Conservation (phyloP, 2,888 invertebrate species). For the Bruchidius siliquastri region DNA sequence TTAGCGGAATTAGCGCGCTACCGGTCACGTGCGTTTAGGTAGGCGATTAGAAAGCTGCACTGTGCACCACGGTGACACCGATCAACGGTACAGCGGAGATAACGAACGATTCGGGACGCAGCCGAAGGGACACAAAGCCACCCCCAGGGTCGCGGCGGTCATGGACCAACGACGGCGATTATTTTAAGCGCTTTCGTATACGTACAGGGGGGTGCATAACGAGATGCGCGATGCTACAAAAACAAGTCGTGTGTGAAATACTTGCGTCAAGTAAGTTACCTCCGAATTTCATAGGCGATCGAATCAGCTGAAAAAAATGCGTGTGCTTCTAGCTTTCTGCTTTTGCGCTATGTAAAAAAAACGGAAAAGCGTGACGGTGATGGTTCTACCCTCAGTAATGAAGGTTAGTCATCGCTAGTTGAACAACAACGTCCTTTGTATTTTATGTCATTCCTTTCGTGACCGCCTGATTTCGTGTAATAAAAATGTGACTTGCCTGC, state of each 20-base stretch:
- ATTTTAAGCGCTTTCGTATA: not conserved
- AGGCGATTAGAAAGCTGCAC: conserved; percentile 13
- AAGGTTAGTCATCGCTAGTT: too few species aligned
- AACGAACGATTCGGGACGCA: conserved; percentile 9
- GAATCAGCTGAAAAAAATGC: too few species aligned
- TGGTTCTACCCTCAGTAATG: too few species aligned
- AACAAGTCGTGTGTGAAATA: not conserved
- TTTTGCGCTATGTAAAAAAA: too few species aligned
- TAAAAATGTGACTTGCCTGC: too few species aligned
- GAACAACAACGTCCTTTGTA: too few species aligned
- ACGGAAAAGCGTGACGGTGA: too few species aligned
- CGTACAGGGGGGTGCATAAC: not conserved
- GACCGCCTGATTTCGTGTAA: too few species aligned
- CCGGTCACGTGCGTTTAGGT: conserved; percentile 20
- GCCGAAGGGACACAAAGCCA: not conserved
- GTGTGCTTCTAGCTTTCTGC: too few species aligned
- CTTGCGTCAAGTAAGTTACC: too few species aligned
- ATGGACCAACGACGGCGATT: not conserved
- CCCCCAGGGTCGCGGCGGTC: not conserved
- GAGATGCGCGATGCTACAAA: not conserved
- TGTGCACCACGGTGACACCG: conserved; percentile 19
- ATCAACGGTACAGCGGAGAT: conserved; percentile 18
- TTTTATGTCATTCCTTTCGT: too few species aligned
- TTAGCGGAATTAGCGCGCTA: not conserved
- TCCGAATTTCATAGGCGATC: too few species aligned